Conservation (phyloP, 2,797 vertebrate genomes). For the Xenopus petersii region DNA sequence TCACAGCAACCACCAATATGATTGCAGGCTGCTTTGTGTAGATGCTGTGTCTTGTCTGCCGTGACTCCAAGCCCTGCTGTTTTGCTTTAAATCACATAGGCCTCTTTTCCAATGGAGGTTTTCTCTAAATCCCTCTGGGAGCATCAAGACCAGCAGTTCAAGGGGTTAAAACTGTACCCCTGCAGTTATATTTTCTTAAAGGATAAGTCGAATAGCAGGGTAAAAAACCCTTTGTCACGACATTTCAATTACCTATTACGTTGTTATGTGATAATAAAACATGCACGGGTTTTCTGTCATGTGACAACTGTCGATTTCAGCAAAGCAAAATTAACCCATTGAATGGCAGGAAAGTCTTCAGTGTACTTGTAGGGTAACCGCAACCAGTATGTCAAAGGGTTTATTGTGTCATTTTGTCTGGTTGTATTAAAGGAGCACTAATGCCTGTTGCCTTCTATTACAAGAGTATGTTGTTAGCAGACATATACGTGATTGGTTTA, state of each 20-base stretch:
- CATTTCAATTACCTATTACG: neutral
- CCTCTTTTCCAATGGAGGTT: constrained; percentile 60
- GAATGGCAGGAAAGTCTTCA: neutral
- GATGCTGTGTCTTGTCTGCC: constrained; percentile 54
- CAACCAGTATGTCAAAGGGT: neutral
- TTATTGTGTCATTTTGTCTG: neutral
- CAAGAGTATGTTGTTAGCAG: no score
- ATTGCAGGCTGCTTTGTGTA: constrained; percentile 56
- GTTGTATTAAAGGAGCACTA: neutral
- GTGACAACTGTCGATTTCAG: neutral
- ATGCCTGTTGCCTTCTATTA: neutral
- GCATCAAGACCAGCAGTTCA: constrained; percentile 19
- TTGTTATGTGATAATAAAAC: constrained; percentile 25
- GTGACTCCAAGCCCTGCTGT: constrained; percentile 50
- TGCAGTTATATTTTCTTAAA: constrained; percentile 13
- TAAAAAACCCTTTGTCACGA: constrained; percentile 3
- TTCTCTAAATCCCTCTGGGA: constrained; percentile 52
- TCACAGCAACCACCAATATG: constrained; percentile 45
- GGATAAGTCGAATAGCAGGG: neutral
- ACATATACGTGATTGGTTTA: no score
- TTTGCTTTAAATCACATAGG: constrained; percentile 58
- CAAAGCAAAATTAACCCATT: neutral
- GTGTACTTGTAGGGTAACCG: neutral
- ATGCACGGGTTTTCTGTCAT: constrained; percentile 11
- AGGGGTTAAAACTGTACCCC: constrained; percentile 7